Conservation (phyloP, 2,797 vertebrate species). For the Myiotriccus ornatus region DNA sequence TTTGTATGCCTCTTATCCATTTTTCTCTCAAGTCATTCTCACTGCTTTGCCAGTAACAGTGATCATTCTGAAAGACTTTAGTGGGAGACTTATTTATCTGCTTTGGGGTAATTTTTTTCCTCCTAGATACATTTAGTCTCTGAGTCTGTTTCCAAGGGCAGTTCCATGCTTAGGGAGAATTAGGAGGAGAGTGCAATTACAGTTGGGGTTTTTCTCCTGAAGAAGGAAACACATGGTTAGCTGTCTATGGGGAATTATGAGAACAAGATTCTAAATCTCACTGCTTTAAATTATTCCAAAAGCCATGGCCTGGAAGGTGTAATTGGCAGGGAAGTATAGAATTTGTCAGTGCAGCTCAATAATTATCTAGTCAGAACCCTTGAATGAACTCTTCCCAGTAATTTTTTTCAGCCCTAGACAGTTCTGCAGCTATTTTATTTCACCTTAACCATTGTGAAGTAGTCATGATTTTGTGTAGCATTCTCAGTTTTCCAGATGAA, state of each 20-base stretch:
- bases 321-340: conserved; percentile 66
- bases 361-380: conserved; percentile 69
- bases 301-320: conserved; percentile 47
- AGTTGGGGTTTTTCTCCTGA: neutral
- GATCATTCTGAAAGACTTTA: neutral
- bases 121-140: neutral
- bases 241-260: conserved; percentile 45
- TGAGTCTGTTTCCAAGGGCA: neutral
- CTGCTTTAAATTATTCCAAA: conserved; percentile 70
- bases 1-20: neutral
- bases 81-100: neutral
- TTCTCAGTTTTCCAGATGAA: conserved; percentile 65
- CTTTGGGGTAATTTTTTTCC: neutral
- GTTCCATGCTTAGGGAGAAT: neutral
- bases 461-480: conserved; percentile 44
- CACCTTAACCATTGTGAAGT: neutral
- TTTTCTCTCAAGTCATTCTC: conserved; percentile 9
- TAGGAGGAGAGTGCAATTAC: neutral
- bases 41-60: neutral
- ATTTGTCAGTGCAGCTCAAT: conserved; percentile 61
- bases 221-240: neutral
- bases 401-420: conserved; percentile 1
- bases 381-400: conserved; percentile 56
- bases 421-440: conserved; percentile 33
- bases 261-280: conserved; percentile 58